Conservation (phyloP, 2,113 vertebrate species). For the Heterochromis multidens region DNA sequence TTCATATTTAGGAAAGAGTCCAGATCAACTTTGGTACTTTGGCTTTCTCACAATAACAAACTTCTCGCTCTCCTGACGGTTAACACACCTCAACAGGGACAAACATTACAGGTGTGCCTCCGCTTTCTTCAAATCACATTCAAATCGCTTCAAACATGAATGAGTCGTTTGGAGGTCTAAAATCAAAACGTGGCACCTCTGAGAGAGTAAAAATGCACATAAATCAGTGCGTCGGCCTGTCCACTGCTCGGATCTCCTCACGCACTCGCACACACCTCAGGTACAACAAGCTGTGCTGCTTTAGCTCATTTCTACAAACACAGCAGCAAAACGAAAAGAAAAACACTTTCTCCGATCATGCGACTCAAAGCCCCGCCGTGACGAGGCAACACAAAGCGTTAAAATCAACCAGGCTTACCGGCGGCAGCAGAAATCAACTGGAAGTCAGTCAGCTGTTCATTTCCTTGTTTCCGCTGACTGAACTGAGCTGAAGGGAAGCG, state of each 20-base stretch:
- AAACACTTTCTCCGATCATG: not conserved
- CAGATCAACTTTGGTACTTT: not conserved
- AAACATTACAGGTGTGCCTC: not conserved
- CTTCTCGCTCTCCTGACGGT: not conserved
- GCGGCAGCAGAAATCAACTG: not conserved
- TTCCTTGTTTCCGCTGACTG: slow-evolving; percentile 24
- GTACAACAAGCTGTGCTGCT: not conserved
- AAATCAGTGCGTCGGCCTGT: not conserved
- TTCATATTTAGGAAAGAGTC: not conserved
- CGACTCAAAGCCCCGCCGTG: not conserved
- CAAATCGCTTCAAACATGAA: not conserved
- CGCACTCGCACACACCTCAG: not conserved
- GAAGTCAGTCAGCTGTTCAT: not conserved
- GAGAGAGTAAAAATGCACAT: not conserved
- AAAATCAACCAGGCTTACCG: slow-evolving; percentile 31
- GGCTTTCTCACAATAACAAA: not conserved
- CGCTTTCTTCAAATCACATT: not conserved
- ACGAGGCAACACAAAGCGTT: not conserved
- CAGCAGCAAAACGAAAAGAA: not conserved
- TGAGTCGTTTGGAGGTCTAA: not conserved
- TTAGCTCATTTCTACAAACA: not conserved
- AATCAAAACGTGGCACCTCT: not conserved
- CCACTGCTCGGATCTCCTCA: not conserved
- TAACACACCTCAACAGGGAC: too few species aligned
- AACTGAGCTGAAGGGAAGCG: not conserved